Base-by-base conservation (phyloP, 2,888 invertebrate genomes). In the Ctenicera cuprea region DNA sequence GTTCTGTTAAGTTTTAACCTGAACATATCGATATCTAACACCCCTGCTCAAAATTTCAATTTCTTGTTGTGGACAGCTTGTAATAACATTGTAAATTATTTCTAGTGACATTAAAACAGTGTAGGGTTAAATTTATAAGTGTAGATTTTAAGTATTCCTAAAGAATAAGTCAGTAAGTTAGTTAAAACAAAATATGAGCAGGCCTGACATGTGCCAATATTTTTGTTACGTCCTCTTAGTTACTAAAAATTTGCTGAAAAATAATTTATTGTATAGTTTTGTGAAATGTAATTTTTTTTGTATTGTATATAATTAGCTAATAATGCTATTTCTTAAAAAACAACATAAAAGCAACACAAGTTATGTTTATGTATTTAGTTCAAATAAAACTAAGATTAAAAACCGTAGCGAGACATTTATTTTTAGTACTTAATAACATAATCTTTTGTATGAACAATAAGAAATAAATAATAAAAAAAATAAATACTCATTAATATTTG, bases 161-260 rank as follows among this genome's bases (percentile, higher is more conserved):
- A 14, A 43, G n/a, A 67, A 22, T 41, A 43, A 68, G 43, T 41
- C 48, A 50, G 30, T 69, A 62, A 54, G 38, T 22, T 59, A 59
- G 57, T 59, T 45, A 43, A 73, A 54, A 7, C 33, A 50, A 18
- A 67, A 61, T 65, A 73, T 61, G 78, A 77, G 81, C 83, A 82
- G 83, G 83, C 82, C 82, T 76, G 77, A 74, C 73, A 80, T 71
- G 83, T 83, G 83, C 82, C 83, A 83, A 83, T 83, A 82, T 76
- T 78, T 77, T 76, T 76, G 73, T 72, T 67, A 45, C 11, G 16
- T 45, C 45, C 45, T 43, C 18, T n/a, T 62, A 62, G 41, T 62
- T 62, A 62, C 14, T 62, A 62, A 45, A 59, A 62, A 20, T 38
- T 59, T 45, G 62, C 26, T 62, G 26, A 62, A 62, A 62, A 26